These are phyloP conservation scores for Vanessa atalanta DNA, from an alignment of 1,140 invertebrate species.

Conservation along the genomic window DNA sequence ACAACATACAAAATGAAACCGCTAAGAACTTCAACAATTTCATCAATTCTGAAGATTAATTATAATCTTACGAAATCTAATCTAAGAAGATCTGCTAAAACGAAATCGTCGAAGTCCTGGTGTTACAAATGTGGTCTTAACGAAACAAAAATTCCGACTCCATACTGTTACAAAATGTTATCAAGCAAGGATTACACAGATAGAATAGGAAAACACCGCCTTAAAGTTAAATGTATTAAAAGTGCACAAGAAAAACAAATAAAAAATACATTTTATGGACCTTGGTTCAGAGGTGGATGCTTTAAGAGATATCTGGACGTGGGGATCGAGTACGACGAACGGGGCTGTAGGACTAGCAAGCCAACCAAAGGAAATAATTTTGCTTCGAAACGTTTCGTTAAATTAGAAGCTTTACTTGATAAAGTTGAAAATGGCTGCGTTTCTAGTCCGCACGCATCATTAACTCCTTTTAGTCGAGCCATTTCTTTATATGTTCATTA, in stretches of 20 bases:
- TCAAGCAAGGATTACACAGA: constrained; percentile 21
- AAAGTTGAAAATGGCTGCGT: constrained; percentile 48
- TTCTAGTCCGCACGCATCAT: constrained; percentile 45
- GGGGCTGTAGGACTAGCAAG: constrained; percentile 42
- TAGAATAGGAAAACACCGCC: constrained; percentile 1
- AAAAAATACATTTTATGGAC: constrained; percentile 26
- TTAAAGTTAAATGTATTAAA: constrained; percentile 38
- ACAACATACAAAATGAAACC: not conserved
- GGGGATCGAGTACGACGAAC: constrained; percentile 44
- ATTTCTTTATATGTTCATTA: constrained; percentile 55
- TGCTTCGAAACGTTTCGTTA: constrained; percentile 39
- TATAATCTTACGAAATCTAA: not conserved
- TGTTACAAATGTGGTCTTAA: constrained; percentile 45
- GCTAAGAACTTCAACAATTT: not conserved
- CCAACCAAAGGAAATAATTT: constrained; percentile 31
- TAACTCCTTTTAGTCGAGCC: constrained; percentile 50
- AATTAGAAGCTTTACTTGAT: constrained; percentile 41
- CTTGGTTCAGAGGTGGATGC: constrained; percentile 40
- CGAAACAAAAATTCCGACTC: constrained; percentile 28
- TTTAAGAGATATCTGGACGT: constrained; percentile 53
- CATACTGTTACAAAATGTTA: constrained; percentile 32
- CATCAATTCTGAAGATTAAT: not conserved
- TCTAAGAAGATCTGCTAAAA: not conserved
- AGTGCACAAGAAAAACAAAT: not conserved
- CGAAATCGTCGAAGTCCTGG: constrained; percentile 6